phyloP scores from a whole-genome alignment of 2,113 vertebrate genomes.

The Tragelaphus buxtoni region DNA sequence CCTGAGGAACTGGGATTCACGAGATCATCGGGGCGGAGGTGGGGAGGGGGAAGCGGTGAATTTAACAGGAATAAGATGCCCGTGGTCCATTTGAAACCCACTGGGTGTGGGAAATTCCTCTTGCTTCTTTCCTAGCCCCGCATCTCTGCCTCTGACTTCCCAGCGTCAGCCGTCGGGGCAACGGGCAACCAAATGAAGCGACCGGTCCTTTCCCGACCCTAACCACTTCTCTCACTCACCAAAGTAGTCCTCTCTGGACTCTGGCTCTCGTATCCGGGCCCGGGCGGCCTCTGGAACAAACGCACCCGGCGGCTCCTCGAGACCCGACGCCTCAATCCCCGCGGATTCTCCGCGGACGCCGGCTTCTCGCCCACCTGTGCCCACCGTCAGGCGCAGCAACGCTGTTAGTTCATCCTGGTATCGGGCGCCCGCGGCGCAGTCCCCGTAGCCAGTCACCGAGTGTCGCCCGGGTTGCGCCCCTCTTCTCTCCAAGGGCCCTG shows the following conservation, averaged over 20 bases:
- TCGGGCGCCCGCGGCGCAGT: conserved; percentile 81
- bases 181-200: not conserved
- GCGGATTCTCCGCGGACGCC: conserved; percentile 54
- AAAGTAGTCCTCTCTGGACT: conserved; percentile 88
- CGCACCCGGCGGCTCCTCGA: conserved; percentile 46
- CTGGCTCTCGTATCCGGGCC: conserved; percentile 64
- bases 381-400: conserved; percentile 57
- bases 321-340: conserved; percentile 69
- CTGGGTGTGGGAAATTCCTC: not conserved
- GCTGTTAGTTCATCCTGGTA: conserved; percentile 88
- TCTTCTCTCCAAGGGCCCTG: conserved; percentile 73
- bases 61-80: not conserved
- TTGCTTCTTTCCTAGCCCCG: not conserved
- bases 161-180: not conserved
- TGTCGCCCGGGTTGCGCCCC: conserved; percentile 69
- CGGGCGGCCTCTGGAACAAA: conserved; percentile 63
- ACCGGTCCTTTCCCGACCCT: not conserved
- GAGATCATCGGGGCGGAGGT: not conserved
- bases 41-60: not conserved
- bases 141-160: not conserved
- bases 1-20: not conserved
- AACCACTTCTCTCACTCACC: conserved; percentile 77
- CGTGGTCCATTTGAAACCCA: not conserved
- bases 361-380: conserved; percentile 55
- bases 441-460: conserved; percentile 71